Conservation (phyloP, 35 echinoderm and acorn worm species). For the Holothuria glaberrima region DNA sequence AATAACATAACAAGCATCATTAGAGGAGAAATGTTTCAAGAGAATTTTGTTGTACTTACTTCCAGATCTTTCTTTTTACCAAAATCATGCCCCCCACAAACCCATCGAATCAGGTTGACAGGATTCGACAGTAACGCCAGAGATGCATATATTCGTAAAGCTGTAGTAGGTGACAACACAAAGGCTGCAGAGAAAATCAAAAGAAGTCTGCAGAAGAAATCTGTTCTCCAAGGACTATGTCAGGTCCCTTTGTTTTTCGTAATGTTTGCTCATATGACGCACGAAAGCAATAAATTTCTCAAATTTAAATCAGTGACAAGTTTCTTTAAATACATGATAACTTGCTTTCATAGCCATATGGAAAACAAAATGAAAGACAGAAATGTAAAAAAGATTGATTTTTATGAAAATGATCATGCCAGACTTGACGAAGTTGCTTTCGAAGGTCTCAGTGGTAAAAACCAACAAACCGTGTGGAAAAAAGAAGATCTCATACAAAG, state of each 20-base stretch:
- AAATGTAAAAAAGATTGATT: no score
- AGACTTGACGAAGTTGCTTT: conserved; percentile 4
- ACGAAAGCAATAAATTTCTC: background rate
- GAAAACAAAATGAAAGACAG: background rate
- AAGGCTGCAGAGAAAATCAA: background rate
- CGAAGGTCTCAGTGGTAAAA: background rate
- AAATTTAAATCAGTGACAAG: background rate
- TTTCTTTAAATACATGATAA: conserved; percentile 6
- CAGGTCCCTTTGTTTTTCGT: conserved; percentile 17
- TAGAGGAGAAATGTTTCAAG: conserved; percentile 17
- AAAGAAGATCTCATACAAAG: background rate
- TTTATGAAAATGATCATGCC: background rate
- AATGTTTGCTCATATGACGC: conserved; percentile 21
- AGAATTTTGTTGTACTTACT: background rate
- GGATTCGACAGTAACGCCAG: background rate
- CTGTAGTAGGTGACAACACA: background rate
- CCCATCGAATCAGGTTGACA: background rate
- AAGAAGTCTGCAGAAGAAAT: background rate
- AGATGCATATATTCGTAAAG: background rate
- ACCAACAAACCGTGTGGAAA: conserved; percentile 2
- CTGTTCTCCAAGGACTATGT: background rate
- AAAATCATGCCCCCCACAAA: background rate
- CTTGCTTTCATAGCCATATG: conserved; percentile 14
- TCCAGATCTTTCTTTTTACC: background rate
- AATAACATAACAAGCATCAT: background rate